Evolutionary conservation across 2,113 vertebrate species (phyloP).

Genomic region (Gymnorhina tibicen): DNA sequence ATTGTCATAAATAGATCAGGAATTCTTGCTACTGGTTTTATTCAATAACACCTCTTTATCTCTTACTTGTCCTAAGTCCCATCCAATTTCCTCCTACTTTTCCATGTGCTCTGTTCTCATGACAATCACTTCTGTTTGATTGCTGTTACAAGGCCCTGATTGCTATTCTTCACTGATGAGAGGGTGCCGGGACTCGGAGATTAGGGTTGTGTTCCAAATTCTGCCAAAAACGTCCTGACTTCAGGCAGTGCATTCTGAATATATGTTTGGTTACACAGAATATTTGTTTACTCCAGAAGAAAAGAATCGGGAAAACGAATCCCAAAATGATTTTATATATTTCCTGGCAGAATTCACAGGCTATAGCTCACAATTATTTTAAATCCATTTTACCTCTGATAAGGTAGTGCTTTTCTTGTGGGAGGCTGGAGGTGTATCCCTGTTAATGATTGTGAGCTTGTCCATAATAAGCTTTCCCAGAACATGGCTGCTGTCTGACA

Average conservation of each 20-base stretch:
- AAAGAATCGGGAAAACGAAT: background rate
- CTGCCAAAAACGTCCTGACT: background rate
- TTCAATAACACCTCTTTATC: constrained; percentile 54
- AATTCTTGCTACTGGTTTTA: background rate
- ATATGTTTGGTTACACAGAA: background rate
- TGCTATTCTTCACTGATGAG: constrained; percentile 53
- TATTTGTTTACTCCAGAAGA: background rate
- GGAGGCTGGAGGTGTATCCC: background rate
- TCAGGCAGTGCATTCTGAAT: background rate
- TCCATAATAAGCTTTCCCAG: background rate
- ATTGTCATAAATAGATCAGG: constrained; percentile 32
- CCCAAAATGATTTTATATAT: background rate
- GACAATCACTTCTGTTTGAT: constrained; percentile 61
- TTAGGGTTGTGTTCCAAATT: background rate
- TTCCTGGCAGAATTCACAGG: background rate
- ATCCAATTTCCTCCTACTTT: constrained; percentile 35
- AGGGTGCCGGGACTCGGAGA: background rate
- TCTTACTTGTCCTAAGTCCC: constrained; percentile 24
- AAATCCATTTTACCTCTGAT: background rate
- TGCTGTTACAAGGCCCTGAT: constrained; percentile 27
- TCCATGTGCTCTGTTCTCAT: background rate
- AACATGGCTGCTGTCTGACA: background rate
- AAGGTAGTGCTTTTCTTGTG: background rate
- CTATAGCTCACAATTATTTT: background rate
- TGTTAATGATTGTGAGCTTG: background rate